Percentiles rank a stretch among this genome's conserved stretches.
These are phyloP conservation scores for Aplysina aerophoba DNA, from an alignment of 37 sponge, comb jelly and placozoan species.

Conservation along the genomic window DNA sequence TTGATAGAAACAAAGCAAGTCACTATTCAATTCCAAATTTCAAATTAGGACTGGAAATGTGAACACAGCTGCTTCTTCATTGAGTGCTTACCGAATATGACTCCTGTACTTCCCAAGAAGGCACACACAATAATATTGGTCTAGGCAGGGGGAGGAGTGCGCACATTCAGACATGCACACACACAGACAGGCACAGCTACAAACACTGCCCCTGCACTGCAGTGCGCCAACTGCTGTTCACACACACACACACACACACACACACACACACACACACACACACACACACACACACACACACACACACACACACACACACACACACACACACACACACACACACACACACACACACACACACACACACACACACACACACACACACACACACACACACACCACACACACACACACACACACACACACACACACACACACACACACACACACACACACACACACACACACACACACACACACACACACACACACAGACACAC, in stretches of 20 bases:
- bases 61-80: neutral
- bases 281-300: constrained; percentile 29
- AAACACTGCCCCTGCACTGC: no score
- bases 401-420: constrained; percentile 21
- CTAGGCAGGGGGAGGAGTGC: neutral
- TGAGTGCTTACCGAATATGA: constrained; percentile 6
- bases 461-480: constrained; percentile 48
- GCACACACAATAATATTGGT: constrained; percentile 20
- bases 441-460: constrained; percentile 49
- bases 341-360: constrained; percentile 26
- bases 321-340: constrained; percentile 30
- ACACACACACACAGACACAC: neutral
- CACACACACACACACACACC: neutral
- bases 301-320: constrained; percentile 3
- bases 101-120: constrained; percentile 19
- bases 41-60: no score
- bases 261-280: neutral
- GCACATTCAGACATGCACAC: no score
- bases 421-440: constrained; percentile 35
- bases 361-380: constrained; percentile 28
- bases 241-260: neutral
- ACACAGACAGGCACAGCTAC: no score
- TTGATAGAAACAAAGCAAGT: no score
- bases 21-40: no score
- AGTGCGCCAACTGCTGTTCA: no score